Percentiles rank a stretch among this genome's conserved stretches.
These are phyloP conservation scores for Anolis sagrei DNA, from an alignment of 2,113 vertebrate species.

Conservation along the genomic window DNA sequence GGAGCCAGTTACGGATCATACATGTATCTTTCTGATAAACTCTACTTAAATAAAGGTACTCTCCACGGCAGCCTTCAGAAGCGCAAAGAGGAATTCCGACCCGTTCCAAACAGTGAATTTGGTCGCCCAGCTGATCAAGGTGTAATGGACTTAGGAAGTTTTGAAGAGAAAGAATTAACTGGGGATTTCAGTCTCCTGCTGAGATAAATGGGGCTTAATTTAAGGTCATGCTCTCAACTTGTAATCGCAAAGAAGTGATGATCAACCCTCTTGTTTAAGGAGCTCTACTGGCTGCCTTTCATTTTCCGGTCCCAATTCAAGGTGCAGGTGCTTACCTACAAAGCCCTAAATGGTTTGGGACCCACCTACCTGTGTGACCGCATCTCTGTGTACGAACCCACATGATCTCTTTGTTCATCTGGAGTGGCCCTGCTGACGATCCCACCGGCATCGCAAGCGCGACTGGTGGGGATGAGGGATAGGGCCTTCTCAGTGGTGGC, in stretches of 20 bases:
- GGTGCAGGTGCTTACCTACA: too few species aligned
- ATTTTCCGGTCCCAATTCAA: too few species aligned
- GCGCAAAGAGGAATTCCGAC: rapidly evolving
- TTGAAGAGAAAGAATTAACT: neutral
- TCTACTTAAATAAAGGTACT: neutral
- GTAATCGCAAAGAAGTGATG: neutral
- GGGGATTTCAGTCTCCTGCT: neutral
- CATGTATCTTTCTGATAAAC: neutral
- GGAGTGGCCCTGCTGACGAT: too few species aligned
- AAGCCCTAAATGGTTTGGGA: too few species aligned
- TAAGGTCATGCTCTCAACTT: neutral
- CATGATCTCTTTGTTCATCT: too few species aligned
- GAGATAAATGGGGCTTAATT: neutral
- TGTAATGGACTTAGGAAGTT: neutral
- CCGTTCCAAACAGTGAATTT: neutral
- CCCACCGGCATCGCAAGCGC: too few species aligned
- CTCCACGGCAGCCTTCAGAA: neutral
- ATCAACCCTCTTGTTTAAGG: too few species aligned
- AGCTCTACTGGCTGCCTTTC: too few species aligned
- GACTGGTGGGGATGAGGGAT: too few species aligned
- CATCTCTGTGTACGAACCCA: too few species aligned
- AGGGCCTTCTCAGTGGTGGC: too few species aligned
- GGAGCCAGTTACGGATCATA: neutral
- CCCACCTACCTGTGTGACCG: too few species aligned
- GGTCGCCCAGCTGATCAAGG: neutral